Evolutionary conservation across 2,797 vertebrate species (phyloP).

Genomic region (Thripadectes ignobilis): DNA sequence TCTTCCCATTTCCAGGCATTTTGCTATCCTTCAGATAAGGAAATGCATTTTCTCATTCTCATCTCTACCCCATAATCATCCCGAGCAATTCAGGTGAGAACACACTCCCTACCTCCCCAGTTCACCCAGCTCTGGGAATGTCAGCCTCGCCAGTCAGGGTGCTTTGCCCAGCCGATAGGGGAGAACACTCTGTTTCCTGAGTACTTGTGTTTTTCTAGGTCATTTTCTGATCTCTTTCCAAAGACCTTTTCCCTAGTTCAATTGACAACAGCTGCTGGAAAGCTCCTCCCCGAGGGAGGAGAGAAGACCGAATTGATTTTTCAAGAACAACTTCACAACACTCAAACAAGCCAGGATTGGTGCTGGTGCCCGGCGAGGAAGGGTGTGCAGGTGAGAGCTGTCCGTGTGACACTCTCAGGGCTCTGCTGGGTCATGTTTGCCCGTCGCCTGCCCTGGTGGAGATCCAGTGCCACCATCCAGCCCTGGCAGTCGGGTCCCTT

Average conservation of each 20-base stretch:
- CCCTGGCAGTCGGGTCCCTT: fast-evolving
- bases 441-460: not conserved
- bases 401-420: fast-evolving
- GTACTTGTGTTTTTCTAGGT: not conserved
- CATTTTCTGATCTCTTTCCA: not conserved
- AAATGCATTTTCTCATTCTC: not conserved
- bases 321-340: not conserved
- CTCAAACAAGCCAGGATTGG: not conserved
- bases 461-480: not conserved
- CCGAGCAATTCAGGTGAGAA: not conserved
- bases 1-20: not conserved
- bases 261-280: not conserved
- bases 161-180: not conserved
- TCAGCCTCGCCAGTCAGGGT: fast-evolving
- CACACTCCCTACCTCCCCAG: fast-evolving
- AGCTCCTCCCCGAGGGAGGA: constrained; percentile 11
- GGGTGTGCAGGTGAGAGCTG: too few relatives aligned
- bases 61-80: not conserved
- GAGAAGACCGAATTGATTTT: not conserved
- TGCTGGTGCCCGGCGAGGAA: fast-evolving
- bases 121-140: not conserved
- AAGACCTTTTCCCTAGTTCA: constrained; percentile 23
- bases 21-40: not conserved
- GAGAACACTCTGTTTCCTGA: not conserved
- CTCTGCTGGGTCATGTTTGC: not conserved